phyloP scores from a whole-genome alignment of 2,888 invertebrate species.

The Acanthopleura granulata region DNA sequence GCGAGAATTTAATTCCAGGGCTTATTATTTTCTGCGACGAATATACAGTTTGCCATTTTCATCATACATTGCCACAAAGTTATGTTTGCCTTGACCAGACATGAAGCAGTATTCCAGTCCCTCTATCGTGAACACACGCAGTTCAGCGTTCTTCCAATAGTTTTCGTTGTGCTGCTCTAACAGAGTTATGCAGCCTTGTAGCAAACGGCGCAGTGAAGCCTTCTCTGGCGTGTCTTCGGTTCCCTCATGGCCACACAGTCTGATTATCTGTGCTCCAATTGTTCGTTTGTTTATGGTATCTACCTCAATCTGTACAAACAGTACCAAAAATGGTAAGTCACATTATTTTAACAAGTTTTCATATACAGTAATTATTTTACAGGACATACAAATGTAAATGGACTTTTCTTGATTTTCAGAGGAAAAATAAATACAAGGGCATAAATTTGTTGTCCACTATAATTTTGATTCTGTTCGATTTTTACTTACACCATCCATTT shows the following conservation, averaged over 20 bases:
- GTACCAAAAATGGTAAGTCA: neutral
- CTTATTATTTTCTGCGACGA: neutral
- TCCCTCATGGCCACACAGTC: conserved; percentile 26
- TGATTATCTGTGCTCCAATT: conserved; percentile 19
- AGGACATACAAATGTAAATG: too few species aligned
- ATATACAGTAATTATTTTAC: too few species aligned
- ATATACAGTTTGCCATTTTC: conserved; percentile 3
- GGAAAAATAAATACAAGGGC: too few species aligned
- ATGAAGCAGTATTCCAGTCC: conserved; percentile 10
- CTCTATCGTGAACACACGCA: conserved; percentile 19
- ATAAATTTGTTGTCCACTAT: too few species aligned
- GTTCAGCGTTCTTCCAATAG: conserved; percentile 23
- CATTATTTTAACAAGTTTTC: too few species aligned
- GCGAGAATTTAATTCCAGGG: too few species aligned
- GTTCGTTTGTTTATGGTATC: conserved; percentile 24
- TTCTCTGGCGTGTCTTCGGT: conserved; percentile 4
- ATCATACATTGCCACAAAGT: conserved; percentile 9
- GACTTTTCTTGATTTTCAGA: too few species aligned
- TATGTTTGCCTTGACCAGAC: neutral
- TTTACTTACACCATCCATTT: too few species aligned
- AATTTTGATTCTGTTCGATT: too few species aligned
- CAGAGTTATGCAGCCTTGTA: conserved; percentile 23
- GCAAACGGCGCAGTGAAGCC: conserved; percentile 20
- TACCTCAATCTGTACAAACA: neutral
- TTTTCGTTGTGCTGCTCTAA: neutral